Evolutionary conservation across 37 sponge, comb jelly and placozoan species (phyloP).

Genomic region (Spongilla lacustris): DNA sequence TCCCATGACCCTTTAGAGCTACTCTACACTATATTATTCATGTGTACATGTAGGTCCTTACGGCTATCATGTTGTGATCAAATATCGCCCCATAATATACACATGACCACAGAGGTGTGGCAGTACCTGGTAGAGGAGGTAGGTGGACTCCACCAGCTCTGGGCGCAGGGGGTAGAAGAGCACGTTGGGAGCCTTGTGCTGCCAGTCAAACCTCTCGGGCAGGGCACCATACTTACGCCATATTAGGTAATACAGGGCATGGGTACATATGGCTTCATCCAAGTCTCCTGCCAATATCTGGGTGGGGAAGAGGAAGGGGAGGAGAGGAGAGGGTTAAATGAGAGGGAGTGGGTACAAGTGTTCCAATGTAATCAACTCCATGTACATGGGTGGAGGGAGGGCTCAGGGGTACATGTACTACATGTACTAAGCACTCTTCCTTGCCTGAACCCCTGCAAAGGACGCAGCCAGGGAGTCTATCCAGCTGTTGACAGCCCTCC

Average conservation of each 20-base stretch:
- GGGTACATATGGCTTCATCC: slow-evolving; percentile 90
- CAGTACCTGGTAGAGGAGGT: slow-evolving; percentile 90
- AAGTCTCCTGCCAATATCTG: slow-evolving; percentile 94
- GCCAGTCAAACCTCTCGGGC: slow-evolving; percentile 94
- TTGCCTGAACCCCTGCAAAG: slow-evolving; percentile 91
- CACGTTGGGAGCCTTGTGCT: slow-evolving; percentile 72
- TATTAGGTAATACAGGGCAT: slow-evolving; percentile 91
- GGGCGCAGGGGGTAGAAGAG: slow-evolving; percentile 94
- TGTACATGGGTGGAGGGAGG: neutral
- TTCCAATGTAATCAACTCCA: no score
- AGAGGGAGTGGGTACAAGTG: no score
- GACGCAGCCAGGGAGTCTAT: slow-evolving; percentile 93
- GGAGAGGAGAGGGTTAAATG: neutral
- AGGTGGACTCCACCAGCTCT: slow-evolving; percentile 96
- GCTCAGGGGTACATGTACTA: neutral
- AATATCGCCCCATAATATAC: no score
- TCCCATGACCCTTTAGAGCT: no score
- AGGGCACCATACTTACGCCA: slow-evolving; percentile 91
- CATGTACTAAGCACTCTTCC: neutral
- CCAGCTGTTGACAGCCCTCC: slow-evolving; percentile 82
- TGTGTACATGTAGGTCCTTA: no score
- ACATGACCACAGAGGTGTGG: no score
- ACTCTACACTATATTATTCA: no score
- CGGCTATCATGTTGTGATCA: no score
- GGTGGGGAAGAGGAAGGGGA: neutral